Base-by-base conservation (phyloP, 2,113 vertebrate genomes). In the Salvelinus namaycush region DNA sequence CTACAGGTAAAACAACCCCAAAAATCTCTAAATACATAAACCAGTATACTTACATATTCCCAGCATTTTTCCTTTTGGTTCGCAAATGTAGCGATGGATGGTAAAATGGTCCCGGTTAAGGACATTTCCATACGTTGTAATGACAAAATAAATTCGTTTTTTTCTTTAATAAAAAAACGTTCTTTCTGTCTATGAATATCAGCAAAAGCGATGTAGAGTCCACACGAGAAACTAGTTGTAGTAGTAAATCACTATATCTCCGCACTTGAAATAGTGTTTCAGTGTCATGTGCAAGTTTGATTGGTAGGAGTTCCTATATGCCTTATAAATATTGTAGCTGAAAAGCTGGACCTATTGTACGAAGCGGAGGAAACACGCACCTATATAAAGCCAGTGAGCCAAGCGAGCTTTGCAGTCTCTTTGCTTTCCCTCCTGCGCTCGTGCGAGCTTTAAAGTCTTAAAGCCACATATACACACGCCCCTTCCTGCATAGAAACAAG, bases 21-120 rank as follows among this genome's bases (percentile, higher is more conserved):
- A n/a, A 62, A 62, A 62, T 62, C 5, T 62, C 9, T 27, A 27
- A 80, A 79, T 4, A 72, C 16, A 2, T 9, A 11, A 22, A 16
- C 18, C n/a, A 9, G 2, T 8, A 68, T 87, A 94, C 96, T 97
- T 93, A 97, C 96, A 92, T 95, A 93, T 88, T 95, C 95, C 88
- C 93, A 44, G 39, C 9, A 44, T 44, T 44, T 44, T 44, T 44
- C 39, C 39, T 44, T 95, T 67, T 94, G 95, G 81, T 81, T 93
- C 72, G 96, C 90, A 90, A 98, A 98, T 49, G 97, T 97, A 76
- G 96, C 92, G 81, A 98, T 96, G 59, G 97, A 96, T 75, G 96
- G 96, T 87, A 98, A 92, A 44, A 44, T 44, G 73, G 95, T 94
- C 79, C 94, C 95, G 89, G 91, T 95, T 60, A 94, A 91, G 84